A percentile compares a stretch with the other conserved stretches of the same genome.
These are phyloP conservation scores for Caranx melampygus DNA, from an alignment of 2,113 vertebrate species.

Conservation along the genomic window DNA sequence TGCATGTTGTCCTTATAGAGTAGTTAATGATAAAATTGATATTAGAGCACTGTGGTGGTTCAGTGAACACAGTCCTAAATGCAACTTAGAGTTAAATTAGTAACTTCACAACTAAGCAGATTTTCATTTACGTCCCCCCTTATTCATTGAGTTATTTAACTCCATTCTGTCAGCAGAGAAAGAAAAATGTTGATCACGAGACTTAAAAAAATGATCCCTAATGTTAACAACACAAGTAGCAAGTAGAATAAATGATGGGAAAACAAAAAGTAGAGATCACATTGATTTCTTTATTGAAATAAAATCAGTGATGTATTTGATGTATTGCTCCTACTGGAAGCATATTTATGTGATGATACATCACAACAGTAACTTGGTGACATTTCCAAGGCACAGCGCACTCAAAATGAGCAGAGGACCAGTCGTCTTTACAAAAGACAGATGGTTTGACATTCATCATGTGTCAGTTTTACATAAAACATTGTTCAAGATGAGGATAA, in stretches of 20 bases:
- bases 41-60: too few relatives aligned
- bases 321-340: background rate
- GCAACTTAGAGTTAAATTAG: too few relatives aligned
- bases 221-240: too few relatives aligned
- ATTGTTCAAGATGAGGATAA: background rate
- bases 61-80: too few relatives aligned
- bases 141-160: too few relatives aligned
- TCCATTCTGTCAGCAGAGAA: too few relatives aligned
- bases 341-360: conserved; percentile 2
- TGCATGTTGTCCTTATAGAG: too few relatives aligned
- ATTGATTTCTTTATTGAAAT: background rate
- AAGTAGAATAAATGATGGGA: background rate
- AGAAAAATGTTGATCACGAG: too few relatives aligned
- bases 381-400: background rate
- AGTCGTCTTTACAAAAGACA: conserved; percentile 13
- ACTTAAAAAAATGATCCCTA: too few relatives aligned
- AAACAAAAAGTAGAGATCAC: background rate
- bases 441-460: background rate
- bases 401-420: background rate
- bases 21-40: too few relatives aligned
- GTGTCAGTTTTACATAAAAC: background rate
- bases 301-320: background rate
- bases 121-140: too few relatives aligned
- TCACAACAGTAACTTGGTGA: conserved; percentile 5
- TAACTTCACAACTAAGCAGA: too few relatives aligned